Conservation (phyloP, 2,888 invertebrate species). For the Drosophila differens region DNA sequence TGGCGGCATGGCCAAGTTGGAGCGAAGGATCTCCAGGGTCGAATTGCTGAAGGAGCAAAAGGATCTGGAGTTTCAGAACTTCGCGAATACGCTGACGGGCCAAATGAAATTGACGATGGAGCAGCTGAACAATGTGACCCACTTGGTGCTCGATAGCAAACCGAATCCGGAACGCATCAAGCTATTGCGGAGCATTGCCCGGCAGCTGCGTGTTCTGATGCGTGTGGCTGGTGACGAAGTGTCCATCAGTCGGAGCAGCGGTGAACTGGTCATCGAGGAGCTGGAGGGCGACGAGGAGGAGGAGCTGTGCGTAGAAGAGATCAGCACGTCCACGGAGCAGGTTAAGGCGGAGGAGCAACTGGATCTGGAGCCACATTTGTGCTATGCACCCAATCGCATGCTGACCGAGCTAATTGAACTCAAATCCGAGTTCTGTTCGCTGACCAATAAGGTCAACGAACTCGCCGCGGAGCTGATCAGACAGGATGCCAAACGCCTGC, state of each 20-base stretch:
- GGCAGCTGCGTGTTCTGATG: slow-evolving; percentile 61
- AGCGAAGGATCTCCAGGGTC: slow-evolving; percentile 62
- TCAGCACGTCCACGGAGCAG: slow-evolving; percentile 48
- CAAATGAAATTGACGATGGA: slow-evolving; percentile 77
- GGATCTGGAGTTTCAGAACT: slow-evolving; percentile 43
- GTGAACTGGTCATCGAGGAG: slow-evolving; percentile 43
- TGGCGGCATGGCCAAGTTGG: slow-evolving; percentile 49
- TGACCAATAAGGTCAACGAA: slow-evolving; percentile 80
- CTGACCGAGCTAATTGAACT: slow-evolving; percentile 77
- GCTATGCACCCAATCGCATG: slow-evolving; percentile 76
- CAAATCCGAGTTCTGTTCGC: slow-evolving; percentile 74
- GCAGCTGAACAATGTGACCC: slow-evolving; percentile 71
- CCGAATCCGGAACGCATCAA: slow-evolving; percentile 52
- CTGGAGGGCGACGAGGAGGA: slow-evolving; percentile 48
- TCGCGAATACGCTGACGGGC: slow-evolving; percentile 50
- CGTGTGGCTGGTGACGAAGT: slow-evolving; percentile 43
- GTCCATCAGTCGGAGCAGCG: slow-evolving; percentile 65
- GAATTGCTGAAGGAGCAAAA: slow-evolving; percentile 64
- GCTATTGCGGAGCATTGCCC: slow-evolving; percentile 55
- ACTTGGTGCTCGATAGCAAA: slow-evolving; percentile 66
- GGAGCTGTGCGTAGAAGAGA: slow-evolving; percentile 15
- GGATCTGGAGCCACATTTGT: slow-evolving; percentile 68
- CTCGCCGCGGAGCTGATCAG: slow-evolving; percentile 68
- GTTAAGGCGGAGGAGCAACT: slow-evolving; percentile 65
- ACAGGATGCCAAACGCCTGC: slow-evolving; percentile 70